A percentile compares a stretch with the other conserved stretches of the same genome.
Evolutionary conservation across 2,113 vertebrate genomes (phyloP).

Genomic region (mouse (Mus musculus)): DNA sequence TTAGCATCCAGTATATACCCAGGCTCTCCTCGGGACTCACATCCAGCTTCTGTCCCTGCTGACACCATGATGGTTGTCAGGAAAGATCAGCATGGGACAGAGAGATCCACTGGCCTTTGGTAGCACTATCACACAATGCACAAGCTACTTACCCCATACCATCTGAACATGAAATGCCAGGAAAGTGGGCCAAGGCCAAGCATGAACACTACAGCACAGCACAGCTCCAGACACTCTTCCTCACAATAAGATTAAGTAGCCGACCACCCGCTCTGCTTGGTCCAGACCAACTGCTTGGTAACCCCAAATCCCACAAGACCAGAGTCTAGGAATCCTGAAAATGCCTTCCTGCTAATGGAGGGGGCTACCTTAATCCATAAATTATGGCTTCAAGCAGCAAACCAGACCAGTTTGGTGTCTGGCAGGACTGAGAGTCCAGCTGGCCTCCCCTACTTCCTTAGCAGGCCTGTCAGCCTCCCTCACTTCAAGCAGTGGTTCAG

Average conservation of each 20-base stretch:
- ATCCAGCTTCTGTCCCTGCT: background rate
- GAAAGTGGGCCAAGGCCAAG: background rate
- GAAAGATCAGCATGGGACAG: background rate
- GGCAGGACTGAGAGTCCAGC: background rate
- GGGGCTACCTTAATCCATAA: background rate
- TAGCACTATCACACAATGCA: background rate
- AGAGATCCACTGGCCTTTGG: background rate
- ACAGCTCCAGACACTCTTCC: background rate
- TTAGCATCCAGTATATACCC: background rate
- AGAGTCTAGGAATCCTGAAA: background rate
- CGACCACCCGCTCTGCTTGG: background rate
- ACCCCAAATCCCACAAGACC: background rate
- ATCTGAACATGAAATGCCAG: background rate
- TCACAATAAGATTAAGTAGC: background rate
- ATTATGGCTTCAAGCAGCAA: background rate
- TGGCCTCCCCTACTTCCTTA: background rate
- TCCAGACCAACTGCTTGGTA: background rate
- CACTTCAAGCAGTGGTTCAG: background rate
- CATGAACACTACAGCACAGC: accelerated
- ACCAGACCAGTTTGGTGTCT: background rate
- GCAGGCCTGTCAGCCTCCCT: background rate
- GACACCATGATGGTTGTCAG: background rate
- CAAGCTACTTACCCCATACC: background rate
- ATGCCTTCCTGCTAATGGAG: background rate
- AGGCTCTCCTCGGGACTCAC: background rate